Evolutionary conservation across 1,140 invertebrate genomes (phyloP), one percentile per base, ranked within the genome.

Genomic region (Neuroterus valhalla): DNA sequence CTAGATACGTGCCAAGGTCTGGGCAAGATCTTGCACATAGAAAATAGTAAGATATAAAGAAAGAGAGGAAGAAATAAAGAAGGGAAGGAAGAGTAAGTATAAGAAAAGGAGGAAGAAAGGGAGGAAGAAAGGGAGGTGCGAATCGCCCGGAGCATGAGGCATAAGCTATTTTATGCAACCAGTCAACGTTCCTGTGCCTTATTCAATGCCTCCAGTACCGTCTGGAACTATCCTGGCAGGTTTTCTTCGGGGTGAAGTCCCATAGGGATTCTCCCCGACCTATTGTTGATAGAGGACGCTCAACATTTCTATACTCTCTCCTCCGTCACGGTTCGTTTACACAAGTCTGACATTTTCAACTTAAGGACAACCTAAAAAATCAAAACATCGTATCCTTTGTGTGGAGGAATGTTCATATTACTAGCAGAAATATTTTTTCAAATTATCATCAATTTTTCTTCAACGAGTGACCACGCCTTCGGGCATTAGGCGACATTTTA

Each of bases 131-230:
- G 19, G 23, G 26, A 31, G 12, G 21, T 62, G 26, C 52, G 12
- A 62, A 62, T 62, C 12, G 52, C 52, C 23, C 2, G 31, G 26
- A 62, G 52, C 52, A 62, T 62, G 31, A 62, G 52, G 52, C 52
- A 62, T 62, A 62, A 31, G 52, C 52, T 62, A 55, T 62, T 62
- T 62, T 62, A 62, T 62, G 52, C 52, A 62, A 62, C 52, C 52
- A 62, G 52, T 62, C 52, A 62, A 62, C 52, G 52, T 62, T 23
- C 52, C 52, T 26, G 52, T 23, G 23, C 2, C 52, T 62, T 62
- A 62, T 62, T 62, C 52, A 62, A 62, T 62, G 52, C 52, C 52
- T 62, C 15, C 52, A 26, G 52, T 62, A 62, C 23, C 52, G 52
- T 15, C 23, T 62, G 2, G 21, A 62, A 62, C 52, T 62, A 62